These are phyloP conservation scores for Anguilla megastoma DNA, from an alignment of 2,797 vertebrate species.

Conservation along the genomic window DNA sequence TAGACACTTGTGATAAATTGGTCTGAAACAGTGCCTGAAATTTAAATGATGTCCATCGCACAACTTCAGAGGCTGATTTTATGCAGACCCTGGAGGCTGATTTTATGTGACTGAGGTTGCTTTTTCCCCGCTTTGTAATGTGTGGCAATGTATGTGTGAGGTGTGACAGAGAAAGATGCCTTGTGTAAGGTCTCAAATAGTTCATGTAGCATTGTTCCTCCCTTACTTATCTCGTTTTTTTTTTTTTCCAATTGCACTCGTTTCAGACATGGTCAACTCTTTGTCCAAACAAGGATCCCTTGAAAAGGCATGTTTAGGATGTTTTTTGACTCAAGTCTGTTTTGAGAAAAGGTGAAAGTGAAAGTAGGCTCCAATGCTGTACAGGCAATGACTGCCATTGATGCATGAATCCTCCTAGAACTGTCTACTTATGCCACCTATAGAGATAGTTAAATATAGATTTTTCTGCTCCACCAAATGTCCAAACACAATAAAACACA, in stretches of 20 bases:
- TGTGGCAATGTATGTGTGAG: neutral
- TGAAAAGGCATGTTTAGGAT: neutral
- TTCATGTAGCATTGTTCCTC: neutral
- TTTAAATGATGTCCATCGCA: neutral
- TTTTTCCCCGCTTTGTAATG: neutral
- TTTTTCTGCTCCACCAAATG: neutral
- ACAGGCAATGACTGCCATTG: neutral
- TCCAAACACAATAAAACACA: no score
- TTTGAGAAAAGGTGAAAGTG: neutral
- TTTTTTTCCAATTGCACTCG: neutral
- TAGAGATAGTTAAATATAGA: neutral
- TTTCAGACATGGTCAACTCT: neutral
- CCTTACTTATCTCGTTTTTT: neutral
- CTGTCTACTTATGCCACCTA: neutral
- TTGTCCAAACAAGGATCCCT: neutral
- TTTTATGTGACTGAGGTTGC: neutral
- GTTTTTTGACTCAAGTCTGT: neutral
- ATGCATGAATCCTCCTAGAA: neutral
- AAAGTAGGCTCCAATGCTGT: slow-evolving; percentile 7
- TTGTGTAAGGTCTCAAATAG: neutral
- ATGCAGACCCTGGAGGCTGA: neutral
- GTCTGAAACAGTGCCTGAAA: neutral
- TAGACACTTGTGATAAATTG: neutral
- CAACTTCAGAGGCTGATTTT: neutral
- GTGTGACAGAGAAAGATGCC: neutral